These are phyloP conservation scores for Nephila pilipes DNA, from an alignment of 1,140 invertebrate species.

Conservation along the genomic window DNA sequence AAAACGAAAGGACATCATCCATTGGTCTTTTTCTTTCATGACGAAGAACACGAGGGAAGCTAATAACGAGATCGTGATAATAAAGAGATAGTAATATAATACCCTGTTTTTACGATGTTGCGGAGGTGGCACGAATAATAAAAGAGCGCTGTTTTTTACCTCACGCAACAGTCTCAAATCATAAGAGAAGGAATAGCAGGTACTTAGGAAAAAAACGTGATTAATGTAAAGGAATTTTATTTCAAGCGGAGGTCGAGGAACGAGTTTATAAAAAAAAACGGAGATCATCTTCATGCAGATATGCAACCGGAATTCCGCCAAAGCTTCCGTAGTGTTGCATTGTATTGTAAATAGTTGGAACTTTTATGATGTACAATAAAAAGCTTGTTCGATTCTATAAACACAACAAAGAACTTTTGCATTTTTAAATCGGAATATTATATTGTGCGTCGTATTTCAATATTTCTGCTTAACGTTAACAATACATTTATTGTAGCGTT, in stretches of 20 bases:
- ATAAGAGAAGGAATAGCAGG: not conserved
- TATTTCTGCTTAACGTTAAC: too few species aligned
- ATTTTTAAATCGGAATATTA: not conserved
- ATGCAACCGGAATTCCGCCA: slow-evolving; percentile 40
- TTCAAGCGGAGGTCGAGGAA: not conserved
- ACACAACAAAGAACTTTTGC: not conserved
- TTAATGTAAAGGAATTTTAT: slow-evolving; percentile 11
- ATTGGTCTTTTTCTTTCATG: not conserved
- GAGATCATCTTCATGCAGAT: not conserved
- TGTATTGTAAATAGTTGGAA: not conserved
- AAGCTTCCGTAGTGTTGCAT: not conserved
- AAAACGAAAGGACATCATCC: too few species aligned
- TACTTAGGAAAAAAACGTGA: slow-evolving; percentile 29
- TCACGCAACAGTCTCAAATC: slow-evolving; percentile 32
- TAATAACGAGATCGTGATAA: slow-evolving; percentile 11
- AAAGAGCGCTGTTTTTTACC: slow-evolving; percentile 17
- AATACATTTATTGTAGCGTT: too few species aligned
- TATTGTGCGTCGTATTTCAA: too few species aligned
- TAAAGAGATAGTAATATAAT: slow-evolving; percentile 1
- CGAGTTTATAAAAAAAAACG: not conserved
- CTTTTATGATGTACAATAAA: slow-evolving; percentile 1
- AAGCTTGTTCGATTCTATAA: not conserved
- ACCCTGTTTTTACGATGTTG: slow-evolving; percentile 33
- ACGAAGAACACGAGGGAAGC: not conserved
- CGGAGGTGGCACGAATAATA: slow-evolving; percentile 54